Percentiles rank a stretch among this genome's conserved stretches.
Evolutionary conservation across 1,140 invertebrate species (phyloP).

Genomic region (Lepidostoma basale): DNA sequence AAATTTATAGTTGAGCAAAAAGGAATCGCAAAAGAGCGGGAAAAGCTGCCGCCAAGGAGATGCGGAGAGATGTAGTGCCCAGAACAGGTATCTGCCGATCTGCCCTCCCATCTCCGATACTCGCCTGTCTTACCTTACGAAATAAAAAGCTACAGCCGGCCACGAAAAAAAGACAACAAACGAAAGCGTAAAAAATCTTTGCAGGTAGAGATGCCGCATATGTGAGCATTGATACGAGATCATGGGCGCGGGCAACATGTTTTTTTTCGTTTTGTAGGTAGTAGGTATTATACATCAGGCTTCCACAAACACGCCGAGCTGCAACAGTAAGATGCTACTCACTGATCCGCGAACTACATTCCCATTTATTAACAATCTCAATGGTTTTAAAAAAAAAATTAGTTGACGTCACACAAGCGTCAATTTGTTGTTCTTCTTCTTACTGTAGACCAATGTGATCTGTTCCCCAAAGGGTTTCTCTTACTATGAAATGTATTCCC

Average conservation of each 20-base stretch:
- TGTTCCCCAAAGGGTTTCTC: no score
- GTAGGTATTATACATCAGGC: no score
- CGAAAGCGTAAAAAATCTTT: slow-evolving; percentile 31
- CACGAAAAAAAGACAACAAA: slow-evolving; percentile 21
- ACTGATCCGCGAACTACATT: no score
- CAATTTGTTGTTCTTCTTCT: no score
- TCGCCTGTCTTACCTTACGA: slow-evolving; percentile 17
- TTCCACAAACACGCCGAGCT: no score
- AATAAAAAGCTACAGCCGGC: slow-evolving; percentile 24
- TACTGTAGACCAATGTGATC: no score
- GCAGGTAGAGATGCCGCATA: slow-evolving; percentile 18
- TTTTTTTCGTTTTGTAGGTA: no score
- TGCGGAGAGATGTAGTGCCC: not conserved
- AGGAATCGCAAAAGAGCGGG: slow-evolving; percentile 7
- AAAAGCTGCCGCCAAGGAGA: slow-evolving; percentile 14
- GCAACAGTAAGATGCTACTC: no score
- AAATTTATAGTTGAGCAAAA: slow-evolving; percentile 4
- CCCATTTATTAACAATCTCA: no score
- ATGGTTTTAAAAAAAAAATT: no score
- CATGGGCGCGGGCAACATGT: not conserved
- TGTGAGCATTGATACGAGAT: slow-evolving; percentile 20
- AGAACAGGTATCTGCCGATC: slow-evolving; percentile 11
- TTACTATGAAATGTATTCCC: no score
- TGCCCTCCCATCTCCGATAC: slow-evolving; percentile 24
- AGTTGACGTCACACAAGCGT: no score